phyloP scores from a whole-genome alignment of 1,140 invertebrate genomes.

The Camponotus pennsylvanicus region DNA sequence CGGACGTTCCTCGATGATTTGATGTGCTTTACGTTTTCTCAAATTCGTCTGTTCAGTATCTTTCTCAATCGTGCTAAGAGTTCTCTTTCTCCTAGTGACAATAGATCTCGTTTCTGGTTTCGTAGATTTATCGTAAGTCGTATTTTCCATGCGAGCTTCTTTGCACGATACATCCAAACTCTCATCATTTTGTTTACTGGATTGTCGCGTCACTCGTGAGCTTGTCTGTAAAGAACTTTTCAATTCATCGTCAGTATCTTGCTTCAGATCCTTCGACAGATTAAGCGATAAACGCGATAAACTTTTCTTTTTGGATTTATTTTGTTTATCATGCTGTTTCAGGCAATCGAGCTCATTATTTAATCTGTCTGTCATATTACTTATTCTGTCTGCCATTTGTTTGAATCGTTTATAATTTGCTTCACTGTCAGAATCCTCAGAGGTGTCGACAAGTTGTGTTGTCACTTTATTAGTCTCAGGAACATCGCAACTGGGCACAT shows the following conservation, averaged over 20 bases:
- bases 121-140: neutral
- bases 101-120: neutral
- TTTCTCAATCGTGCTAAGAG: neutral
- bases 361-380: slow-evolving; percentile 22
- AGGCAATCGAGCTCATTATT: neutral
- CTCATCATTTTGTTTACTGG: slow-evolving; percentile 18
- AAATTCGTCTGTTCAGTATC: neutral
- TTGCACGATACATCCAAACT: slow-evolving; percentile 34
- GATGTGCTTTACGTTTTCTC: slow-evolving; percentile 29
- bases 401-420: slow-evolving; percentile 20
- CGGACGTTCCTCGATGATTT: neutral
- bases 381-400: slow-evolving; percentile 16
- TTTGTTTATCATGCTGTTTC: neutral
- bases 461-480: neutral
- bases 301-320: neutral
- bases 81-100: slow-evolving; percentile 11
- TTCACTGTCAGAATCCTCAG: slow-evolving; percentile 19
- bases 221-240: neutral
- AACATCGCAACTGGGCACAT: neutral
- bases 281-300: neutral
- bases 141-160: neutral
- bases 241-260: neutral
- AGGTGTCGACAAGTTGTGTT: neutral
- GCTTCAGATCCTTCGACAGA: neutral
- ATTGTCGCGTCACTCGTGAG: slow-evolving; percentile 19